Base-by-base conservation (phyloP, 2,113 vertebrate genomes). In the Cyphomyrus plagiostoma region DNA sequence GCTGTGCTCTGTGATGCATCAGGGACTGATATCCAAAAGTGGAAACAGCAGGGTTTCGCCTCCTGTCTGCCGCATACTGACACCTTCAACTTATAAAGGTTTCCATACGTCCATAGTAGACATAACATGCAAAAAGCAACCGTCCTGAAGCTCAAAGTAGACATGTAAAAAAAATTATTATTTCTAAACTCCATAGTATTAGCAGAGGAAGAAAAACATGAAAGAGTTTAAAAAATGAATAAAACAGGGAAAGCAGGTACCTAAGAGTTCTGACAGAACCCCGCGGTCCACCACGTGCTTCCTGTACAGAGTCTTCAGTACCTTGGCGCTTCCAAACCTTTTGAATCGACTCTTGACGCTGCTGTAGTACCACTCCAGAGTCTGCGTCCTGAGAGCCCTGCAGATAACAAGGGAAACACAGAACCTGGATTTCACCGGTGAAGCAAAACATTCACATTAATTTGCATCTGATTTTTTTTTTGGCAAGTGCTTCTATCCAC, bases 311-410 rank as follows among this genome's bases (percentile, higher is more conserved):
- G 97, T 99, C 94, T 98, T 98, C 93, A 99, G 93, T 91, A 99
- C 98, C 94, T 99, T 99, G 92, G 98, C 98, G 35, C 98, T 99
- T 93, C 98, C 98, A 9, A 99, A 99, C 93, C 97, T 97, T 91
- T 98, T 99, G 94, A 99, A 99, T 80, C 98, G 98, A 90, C 96
- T 98, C 95, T 99, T 99, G 90, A 99, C 98, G 49, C 98, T 98
- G 92, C 96, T 98, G 91, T 99, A 99, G 93, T 98, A 99, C 98
- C 98, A 99, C 93, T 99, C 98, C 89, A 99, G 95, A 23, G 97
- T 98, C 93, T 98, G 98, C 0, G 96, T 96, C 93, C 97, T 96
- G 90, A 99, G 94, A 17, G 98, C 91, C 94, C 98, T 99, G 92
- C 82, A 93, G 89, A 89, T 26, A 89, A 66, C 86, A 56, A 90